Evolutionary conservation across 1,140 invertebrate genomes (phyloP), one percentile per base, ranked within the genome.

Genomic region (Branchinecta lindahli): DNA sequence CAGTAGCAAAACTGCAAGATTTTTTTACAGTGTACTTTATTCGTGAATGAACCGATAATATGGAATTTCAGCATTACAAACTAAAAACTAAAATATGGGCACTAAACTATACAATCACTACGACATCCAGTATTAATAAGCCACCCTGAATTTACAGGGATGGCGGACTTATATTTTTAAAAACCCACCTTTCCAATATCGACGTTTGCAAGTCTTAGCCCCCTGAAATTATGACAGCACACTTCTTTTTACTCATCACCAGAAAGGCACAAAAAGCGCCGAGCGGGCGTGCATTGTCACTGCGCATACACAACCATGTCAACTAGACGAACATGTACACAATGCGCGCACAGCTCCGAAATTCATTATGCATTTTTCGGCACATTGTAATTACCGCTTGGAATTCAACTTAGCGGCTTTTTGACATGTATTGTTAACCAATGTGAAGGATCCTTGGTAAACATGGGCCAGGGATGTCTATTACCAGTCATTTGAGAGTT

Each of bases 391-490:
- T 61, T 61, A 61, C 52, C 18, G 52, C 52, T 15, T 33, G 18
- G 52, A 61, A 61, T 61, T 61, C 52, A 61, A 61, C 52, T 61
- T 61, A 61, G 52, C 52, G 52, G 52, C 52, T 61, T 61, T 61
- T 61, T 61, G 52, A 61, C 52, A 61, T 61, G 12, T 20, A 61
- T 61, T 61, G 52, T 61, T 61, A 61, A 61, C 52, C 18, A 61
- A 15, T 12, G 52, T 61, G 52, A 61, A 61, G 52, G 52, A 61
- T 61, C 52, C 52, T 61, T 61, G 52, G 52, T 61, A 61, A 61
- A 61, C 52, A 61, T 61, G 2, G 52, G 18, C 52, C 52, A 61
- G 18, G 52, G 52, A 61, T 61, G 52, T 61, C 52, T 61, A 61
- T 61, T 61, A 61, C 18, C 12, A 61, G 52, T 61, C 52, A 61